A percentile compares a stretch with the other conserved stretches of the same genome.
Evolutionary conservation across 2,113 vertebrate species (phyloP).

Genomic region (Murina feae): DNA sequence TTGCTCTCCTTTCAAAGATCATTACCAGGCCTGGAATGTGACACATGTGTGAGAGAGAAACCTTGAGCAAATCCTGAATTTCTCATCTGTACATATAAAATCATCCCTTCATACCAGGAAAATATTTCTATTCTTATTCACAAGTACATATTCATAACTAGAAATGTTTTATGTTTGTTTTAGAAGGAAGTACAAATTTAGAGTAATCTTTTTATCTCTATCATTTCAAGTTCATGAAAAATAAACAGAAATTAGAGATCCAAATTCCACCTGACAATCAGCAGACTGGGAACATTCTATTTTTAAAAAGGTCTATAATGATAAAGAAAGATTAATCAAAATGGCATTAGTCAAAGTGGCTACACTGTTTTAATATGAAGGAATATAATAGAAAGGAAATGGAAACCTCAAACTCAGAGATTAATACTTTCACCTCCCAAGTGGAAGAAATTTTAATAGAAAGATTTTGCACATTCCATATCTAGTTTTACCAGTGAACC

Average conservation of each 20-base stretch:
- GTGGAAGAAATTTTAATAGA: not conserved
- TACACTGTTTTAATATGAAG: not conserved
- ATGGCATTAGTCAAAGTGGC: not conserved
- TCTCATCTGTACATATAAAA: not conserved
- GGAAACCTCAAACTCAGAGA: constrained; percentile 3
- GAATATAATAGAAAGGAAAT: constrained; percentile 6
- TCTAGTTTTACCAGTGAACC: not conserved
- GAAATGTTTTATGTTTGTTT: constrained; percentile 9
- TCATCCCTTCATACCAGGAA: not conserved
- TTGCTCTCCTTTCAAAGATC: not conserved
- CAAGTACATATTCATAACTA: not conserved
- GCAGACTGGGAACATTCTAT: not conserved
- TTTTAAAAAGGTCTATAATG: not conserved
- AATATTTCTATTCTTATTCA: not conserved
- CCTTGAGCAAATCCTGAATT: not conserved
- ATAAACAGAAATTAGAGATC: not conserved
- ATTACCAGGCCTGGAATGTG: not conserved
- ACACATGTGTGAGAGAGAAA: not conserved
- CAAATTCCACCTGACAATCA: constrained; percentile 34
- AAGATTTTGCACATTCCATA: not conserved
- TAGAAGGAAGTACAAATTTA: not conserved
- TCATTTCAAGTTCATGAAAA: constrained; percentile 14
- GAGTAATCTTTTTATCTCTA: not conserved
- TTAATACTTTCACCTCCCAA: not conserved
- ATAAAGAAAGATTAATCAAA: constrained; percentile 37